phyloP scores from a whole-genome alignment of 2,113 vertebrate species.

The Calonectris borealis region DNA sequence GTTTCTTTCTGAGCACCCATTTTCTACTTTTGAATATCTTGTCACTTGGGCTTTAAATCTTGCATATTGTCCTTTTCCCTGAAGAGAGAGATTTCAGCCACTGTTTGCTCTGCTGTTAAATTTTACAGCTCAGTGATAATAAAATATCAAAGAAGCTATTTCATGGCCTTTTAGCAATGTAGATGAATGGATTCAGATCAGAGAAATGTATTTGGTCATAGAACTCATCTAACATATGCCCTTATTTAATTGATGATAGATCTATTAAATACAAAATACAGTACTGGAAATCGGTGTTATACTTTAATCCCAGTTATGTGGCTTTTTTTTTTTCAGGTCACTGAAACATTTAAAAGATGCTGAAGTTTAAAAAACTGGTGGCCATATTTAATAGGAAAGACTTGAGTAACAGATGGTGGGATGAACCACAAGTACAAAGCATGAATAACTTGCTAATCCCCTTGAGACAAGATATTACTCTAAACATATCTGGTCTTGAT shows the following conservation, averaged over 20 bases:
- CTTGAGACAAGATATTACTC: constrained; percentile 24
- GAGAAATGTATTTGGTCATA: constrained; percentile 51
- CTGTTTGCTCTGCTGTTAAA: constrained; percentile 57
- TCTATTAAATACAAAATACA: constrained; percentile 51
- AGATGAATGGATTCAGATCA: constrained; percentile 65
- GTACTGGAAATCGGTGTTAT: background rate
- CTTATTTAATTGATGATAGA: constrained; percentile 60
- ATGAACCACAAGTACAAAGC: constrained; percentile 29
- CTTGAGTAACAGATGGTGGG: constrained; percentile 47
- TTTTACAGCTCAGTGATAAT: constrained; percentile 68
- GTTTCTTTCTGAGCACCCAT: constrained; percentile 46
- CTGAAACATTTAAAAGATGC: constrained; percentile 40
- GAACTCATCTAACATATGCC: constrained; percentile 11
- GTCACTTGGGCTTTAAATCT: constrained; percentile 69
- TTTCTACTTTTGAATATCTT: constrained; percentile 62
- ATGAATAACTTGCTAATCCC: background rate
- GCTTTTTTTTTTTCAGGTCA: background rate
- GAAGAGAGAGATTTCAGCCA: constrained; percentile 55
- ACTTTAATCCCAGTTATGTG: background rate
- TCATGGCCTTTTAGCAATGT: constrained; percentile 63
- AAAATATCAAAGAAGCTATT: constrained; percentile 72
- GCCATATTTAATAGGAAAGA: constrained; percentile 20
- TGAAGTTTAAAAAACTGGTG: constrained; percentile 43
- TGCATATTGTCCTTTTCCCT: constrained; percentile 59
- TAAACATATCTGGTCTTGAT: background rate